A percentile compares a stretch with the other conserved stretches of the same genome.
Evolutionary conservation across 2,797 vertebrate species (phyloP).

Genomic region (Ptychobarbus kaznakovi): DNA sequence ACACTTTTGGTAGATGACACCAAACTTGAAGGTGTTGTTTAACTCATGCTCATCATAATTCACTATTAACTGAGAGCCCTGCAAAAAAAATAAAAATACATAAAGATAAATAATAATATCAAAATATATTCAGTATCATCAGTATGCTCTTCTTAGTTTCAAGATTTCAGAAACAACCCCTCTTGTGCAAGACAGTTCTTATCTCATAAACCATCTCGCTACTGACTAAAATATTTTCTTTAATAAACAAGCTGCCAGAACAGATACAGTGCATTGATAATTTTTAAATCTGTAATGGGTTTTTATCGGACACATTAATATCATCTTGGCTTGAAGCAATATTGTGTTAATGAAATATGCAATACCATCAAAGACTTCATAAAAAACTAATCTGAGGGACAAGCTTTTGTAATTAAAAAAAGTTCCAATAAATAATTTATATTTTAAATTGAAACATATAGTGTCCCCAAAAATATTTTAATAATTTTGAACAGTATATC

Average conservation of each 20-base stretch:
- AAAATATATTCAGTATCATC: not conserved
- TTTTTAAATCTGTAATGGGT: not conserved
- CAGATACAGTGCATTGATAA: not conserved
- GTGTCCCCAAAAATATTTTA: not conserved
- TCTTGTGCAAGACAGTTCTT: not conserved
- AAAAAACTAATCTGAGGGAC: slow-evolving; percentile 3
- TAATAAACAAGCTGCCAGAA: not conserved
- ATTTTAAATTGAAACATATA: not conserved
- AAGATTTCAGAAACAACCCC: not conserved
- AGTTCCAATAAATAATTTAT: not conserved
- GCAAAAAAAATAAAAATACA: slow-evolving; percentile 20
- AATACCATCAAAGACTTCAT: not conserved
- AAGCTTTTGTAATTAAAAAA: not conserved
- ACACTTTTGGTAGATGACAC: slow-evolving; percentile 90
- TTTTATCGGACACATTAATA: not conserved
- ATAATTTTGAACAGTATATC: not conserved
- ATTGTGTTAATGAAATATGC: slow-evolving; percentile 14
- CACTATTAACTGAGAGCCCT: slow-evolving; percentile 91
- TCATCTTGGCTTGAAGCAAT: not conserved
- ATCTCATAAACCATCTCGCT: slow-evolving; percentile 1
- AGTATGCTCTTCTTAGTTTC: not conserved
- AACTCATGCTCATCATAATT: slow-evolving; percentile 92
- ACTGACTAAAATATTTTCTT: not conserved
- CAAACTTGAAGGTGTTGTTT: slow-evolving; percentile 95
- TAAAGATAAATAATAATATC: not conserved